Percentiles rank a stretch among this genome's conserved stretches.
Evolutionary conservation across 2,888 invertebrate genomes (phyloP).

Genomic region (Xanthia togata): DNA sequence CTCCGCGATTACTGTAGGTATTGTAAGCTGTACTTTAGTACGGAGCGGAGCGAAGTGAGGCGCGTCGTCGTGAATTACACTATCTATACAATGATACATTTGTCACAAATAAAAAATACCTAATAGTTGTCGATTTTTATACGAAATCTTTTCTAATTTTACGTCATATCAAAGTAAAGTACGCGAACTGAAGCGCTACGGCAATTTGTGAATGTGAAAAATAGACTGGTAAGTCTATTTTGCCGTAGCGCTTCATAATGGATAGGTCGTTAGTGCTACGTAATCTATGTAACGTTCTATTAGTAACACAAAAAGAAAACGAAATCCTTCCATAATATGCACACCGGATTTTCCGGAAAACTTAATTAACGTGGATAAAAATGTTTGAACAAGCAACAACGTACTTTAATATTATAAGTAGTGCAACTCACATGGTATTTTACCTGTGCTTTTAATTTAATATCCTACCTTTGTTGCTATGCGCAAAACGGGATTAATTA

Average conservation of each 20-base stretch:
- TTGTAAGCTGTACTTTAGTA: too few species aligned
- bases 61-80: too few species aligned
- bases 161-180: neutral
- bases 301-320: constrained; percentile 28
- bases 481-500: neutral
- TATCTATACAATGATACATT: too few species aligned
- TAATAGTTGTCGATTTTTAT: neutral
- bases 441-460: neutral
- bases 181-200: too few species aligned
- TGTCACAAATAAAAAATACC: too few species aligned
- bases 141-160: neutral
- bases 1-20: too few species aligned
- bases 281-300: constrained; percentile 26
- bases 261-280: constrained; percentile 31
- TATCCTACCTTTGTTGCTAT: neutral
- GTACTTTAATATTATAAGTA: constrained; percentile 17
- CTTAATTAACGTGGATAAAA: constrained; percentile 47
- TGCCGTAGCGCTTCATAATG: constrained; percentile 23
- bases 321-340: constrained; percentile 25
- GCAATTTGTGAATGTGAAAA: too few species aligned
- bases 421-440: constrained; percentile 2
- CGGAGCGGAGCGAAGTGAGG: too few species aligned
- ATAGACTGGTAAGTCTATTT: too few species aligned
- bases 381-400: constrained; percentile 33
- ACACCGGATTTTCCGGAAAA: constrained; percentile 36